Evolutionary conservation across 2,888 invertebrate genomes (phyloP).

Genomic region (Sialis fuliginosa): DNA sequence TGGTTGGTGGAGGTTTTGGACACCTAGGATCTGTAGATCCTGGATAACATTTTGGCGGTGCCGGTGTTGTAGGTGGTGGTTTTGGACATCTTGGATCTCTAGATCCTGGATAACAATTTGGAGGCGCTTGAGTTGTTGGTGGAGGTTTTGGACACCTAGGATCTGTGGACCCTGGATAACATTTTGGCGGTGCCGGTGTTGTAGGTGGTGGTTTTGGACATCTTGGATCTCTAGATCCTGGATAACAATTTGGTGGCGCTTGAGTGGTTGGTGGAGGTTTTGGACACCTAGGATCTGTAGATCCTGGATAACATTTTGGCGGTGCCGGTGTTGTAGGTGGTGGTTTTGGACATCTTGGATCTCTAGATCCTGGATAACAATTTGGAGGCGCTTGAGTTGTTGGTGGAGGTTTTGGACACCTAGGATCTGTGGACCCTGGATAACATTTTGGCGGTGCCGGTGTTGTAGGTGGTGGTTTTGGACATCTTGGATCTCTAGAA

Average conservation of each 20-base stretch:
- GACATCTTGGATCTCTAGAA: constrained; percentile 15
- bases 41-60: constrained; percentile 18
- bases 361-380: constrained; percentile 16
- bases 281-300: constrained; percentile 16
- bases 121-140: constrained; percentile 11
- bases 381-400: constrained; percentile 14
- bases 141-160: constrained; percentile 11
- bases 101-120: constrained; percentile 20
- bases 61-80: constrained; percentile 9
- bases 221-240: constrained; percentile 14
- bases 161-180: constrained; percentile 19
- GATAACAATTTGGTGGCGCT: constrained; percentile 18
- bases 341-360: constrained; percentile 10
- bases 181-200: constrained; percentile 14
- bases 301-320: constrained; percentile 2
- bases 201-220: constrained; percentile 13
- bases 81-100: constrained; percentile 18
- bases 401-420: constrained; percentile 14
- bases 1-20: constrained; percentile 9
- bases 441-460: constrained; percentile 18
- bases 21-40: constrained; percentile 17
- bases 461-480: constrained; percentile 15
- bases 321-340: constrained; percentile 9
- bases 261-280: constrained; percentile 18
- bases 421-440: constrained; percentile 22